phyloP scores from a whole-genome alignment of 2,797 vertebrate genomes.

The Rhabdophis nuchalis region DNA sequence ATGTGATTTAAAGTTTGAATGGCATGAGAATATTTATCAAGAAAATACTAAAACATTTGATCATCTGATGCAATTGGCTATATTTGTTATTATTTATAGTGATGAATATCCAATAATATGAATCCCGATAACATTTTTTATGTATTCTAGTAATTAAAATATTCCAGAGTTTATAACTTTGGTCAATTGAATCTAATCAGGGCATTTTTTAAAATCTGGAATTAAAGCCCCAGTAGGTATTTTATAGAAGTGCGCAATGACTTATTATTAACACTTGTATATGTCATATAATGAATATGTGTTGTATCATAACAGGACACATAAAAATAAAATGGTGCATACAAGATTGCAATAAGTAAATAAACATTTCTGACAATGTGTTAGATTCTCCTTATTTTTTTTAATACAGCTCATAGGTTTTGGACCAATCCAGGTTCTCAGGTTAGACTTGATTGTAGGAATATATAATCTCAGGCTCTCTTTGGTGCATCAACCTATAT shows the following conservation, averaged over 20 bases:
- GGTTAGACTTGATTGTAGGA: background rate
- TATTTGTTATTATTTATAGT: background rate
- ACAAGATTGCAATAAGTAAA: background rate
- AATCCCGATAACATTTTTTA: background rate
- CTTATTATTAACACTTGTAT: background rate
- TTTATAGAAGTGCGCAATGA: background rate
- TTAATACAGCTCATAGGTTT: background rate
- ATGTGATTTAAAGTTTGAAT: constrained; percentile 45
- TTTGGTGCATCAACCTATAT: background rate
- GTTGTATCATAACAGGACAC: background rate
- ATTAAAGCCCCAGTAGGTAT: background rate
- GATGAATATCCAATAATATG: background rate
- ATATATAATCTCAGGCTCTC: background rate
- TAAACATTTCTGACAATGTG: background rate
- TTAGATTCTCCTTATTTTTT: background rate
- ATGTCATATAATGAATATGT: background rate
- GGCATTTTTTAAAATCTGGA: background rate
- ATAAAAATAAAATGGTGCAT: background rate
- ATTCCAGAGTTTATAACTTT: background rate
- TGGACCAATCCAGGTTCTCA: background rate
- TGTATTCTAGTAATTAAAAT: background rate
- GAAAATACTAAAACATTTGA: background rate
- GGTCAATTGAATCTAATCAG: background rate
- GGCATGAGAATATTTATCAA: background rate
- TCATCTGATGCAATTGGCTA: constrained; percentile 7